These are phyloP conservation scores for Ictidomys tridecemlineatus DNA, from an alignment of 2,113 vertebrate genomes.

Conservation along the genomic window DNA sequence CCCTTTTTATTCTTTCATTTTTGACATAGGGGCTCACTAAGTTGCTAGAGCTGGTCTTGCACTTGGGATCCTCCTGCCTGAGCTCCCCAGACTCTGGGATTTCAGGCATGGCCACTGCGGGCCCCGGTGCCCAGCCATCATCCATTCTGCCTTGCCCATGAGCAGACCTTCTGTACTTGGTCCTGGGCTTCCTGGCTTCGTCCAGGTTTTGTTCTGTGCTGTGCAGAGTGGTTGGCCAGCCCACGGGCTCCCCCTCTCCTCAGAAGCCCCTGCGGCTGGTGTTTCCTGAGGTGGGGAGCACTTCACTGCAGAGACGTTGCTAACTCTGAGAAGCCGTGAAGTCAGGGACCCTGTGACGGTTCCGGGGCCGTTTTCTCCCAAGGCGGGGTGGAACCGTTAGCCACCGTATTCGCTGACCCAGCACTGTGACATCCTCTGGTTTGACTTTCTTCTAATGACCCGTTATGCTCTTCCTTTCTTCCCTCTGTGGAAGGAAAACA, in stretches of 20 bases:
- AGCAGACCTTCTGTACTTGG: rapidly evolving
- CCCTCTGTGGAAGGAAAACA: neutral
- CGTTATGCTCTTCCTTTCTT: neutral
- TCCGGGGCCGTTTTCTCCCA: rapidly evolving
- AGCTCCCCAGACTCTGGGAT: too few relatives aligned
- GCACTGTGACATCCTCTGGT: neutral
- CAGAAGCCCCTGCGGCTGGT: rapidly evolving
- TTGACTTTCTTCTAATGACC: neutral
- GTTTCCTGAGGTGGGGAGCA: too few relatives aligned
- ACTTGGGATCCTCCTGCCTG: too few relatives aligned
- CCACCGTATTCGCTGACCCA: rapidly evolving
- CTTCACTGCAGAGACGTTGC: too few relatives aligned
- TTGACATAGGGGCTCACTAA: too few relatives aligned
- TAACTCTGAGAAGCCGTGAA: neutral
- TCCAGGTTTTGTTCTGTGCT: rapidly evolving
- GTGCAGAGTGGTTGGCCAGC: rapidly evolving
- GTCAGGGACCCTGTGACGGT: rapidly evolving
- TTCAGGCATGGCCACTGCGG: rapidly evolving
- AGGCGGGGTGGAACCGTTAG: rapidly evolving
- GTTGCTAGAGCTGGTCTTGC: too few relatives aligned
- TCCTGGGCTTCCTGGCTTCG: neutral
- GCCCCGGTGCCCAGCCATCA: too few relatives aligned
- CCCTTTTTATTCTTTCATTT: too few relatives aligned
- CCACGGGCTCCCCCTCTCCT: rapidly evolving
- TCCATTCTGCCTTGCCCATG: rapidly evolving